Percentiles rank a stretch among this genome's conserved stretches.
Conservation (phyloP, 2,113 vertebrate genomes). For the Clarias magur region DNA sequence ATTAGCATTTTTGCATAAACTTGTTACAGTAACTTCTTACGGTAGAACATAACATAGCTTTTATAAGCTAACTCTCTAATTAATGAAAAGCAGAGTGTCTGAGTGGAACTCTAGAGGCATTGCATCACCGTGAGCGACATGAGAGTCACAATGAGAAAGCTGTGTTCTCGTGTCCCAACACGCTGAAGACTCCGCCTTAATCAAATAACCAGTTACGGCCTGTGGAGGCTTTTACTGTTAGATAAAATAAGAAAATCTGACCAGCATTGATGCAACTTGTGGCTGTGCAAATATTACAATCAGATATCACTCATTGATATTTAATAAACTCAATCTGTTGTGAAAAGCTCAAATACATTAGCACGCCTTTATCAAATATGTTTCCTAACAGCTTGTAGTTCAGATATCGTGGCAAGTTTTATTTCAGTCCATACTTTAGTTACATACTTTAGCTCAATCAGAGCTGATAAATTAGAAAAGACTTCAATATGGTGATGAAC, state of each 20-base stretch:
- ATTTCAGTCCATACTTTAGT: neutral
- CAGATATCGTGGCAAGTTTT: neutral
- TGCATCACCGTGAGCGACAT: neutral
- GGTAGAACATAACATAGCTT: neutral
- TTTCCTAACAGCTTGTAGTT: neutral
- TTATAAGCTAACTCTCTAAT: neutral
- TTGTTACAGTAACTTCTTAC: too few species aligned
- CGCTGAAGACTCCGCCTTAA: conserved; percentile 6
- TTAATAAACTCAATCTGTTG: neutral
- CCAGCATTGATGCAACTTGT: neutral
- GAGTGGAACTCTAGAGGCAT: neutral
- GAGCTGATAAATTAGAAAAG: neutral
- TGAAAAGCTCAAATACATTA: neutral
- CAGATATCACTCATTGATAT: neutral
- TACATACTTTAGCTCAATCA: neutral
- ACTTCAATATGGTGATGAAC: too few species aligned
- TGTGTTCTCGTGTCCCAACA: neutral
- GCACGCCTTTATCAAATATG: neutral
- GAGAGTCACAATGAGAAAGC: neutral
- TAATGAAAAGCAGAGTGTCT: neutral
- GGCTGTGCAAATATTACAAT: conserved; percentile 4
- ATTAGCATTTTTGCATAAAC: neutral
- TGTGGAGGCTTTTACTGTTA: neutral
- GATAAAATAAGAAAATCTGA: neutral
- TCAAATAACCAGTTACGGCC: neutral